phyloP scores from a whole-genome alignment of 1,140 invertebrate genomes.

The Tetramorium alpestre region DNA sequence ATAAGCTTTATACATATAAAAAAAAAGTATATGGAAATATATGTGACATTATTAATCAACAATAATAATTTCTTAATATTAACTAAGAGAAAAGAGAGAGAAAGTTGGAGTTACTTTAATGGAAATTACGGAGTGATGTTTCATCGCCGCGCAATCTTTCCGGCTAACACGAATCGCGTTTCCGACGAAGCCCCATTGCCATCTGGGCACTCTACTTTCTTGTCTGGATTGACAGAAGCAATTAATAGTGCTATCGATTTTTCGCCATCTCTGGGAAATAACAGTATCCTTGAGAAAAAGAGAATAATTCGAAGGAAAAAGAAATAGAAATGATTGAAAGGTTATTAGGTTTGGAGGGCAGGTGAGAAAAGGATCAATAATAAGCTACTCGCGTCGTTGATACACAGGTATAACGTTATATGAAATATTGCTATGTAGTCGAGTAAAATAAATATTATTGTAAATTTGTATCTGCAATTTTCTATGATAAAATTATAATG shows the following conservation, averaged over 20 bases:
- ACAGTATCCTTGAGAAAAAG: conserved; percentile 51
- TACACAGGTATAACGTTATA: no score
- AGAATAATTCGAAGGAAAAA: not conserved
- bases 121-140: conserved; percentile 52
- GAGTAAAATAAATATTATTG: no score
- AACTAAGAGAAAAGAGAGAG: conserved; percentile 10
- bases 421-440: no score
- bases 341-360: not conserved
- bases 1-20: not conserved
- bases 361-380: no score
- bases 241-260: conserved; percentile 76
- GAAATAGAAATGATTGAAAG: conserved; percentile 4
- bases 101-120: conserved; percentile 43
- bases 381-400: no score
- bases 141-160: conserved; percentile 59
- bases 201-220: not conserved
- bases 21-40: not conserved
- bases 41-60: not conserved
- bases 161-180: conserved; percentile 56
- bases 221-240: conserved; percentile 75
- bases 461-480: no score
- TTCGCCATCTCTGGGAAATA: conserved; percentile 61
- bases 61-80: not conserved
- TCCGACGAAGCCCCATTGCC: conserved; percentile 28
- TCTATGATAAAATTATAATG: no score